Conservation (phyloP, 1,140 invertebrate species). For the Lucilia sericata region DNA sequence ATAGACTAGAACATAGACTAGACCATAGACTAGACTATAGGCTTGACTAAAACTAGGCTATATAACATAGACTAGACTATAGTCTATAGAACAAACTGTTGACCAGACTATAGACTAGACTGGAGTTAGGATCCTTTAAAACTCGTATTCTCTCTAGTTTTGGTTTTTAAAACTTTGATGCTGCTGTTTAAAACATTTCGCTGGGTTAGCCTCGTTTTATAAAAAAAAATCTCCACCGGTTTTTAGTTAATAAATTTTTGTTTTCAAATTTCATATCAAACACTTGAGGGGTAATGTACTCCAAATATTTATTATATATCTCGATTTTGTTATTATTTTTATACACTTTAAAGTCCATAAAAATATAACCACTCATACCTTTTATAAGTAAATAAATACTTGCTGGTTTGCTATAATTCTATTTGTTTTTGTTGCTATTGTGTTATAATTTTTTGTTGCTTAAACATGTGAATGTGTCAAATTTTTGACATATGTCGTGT, state of each 20-base stretch:
- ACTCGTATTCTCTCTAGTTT: too few species aligned
- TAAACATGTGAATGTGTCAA: constrained; percentile 40
- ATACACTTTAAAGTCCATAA: background rate
- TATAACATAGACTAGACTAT: too few species aligned
- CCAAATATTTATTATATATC: background rate
- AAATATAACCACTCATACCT: background rate
- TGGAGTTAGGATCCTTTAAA: too few species aligned
- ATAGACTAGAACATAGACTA: too few species aligned
- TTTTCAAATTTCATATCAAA: background rate
- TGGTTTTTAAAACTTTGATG: too few species aligned
- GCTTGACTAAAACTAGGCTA: too few species aligned
- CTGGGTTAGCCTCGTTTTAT: background rate
- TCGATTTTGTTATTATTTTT: background rate
- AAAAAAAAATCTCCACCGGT: background rate
- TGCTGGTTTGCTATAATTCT: background rate
- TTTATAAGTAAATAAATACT: background rate
- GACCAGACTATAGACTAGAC: too few species aligned
- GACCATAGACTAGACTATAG: too few species aligned
- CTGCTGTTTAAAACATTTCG: too few species aligned
- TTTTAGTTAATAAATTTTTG: background rate
- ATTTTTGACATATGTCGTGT: constrained; percentile 41
- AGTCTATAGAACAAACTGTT: too few species aligned
- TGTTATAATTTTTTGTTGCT: background rate
- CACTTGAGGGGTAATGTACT: background rate
- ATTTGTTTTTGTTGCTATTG: background rate